Evolutionary conservation across 1,140 invertebrate genomes (phyloP).

Genomic region (Pogonognathellus flavescens): DNA sequence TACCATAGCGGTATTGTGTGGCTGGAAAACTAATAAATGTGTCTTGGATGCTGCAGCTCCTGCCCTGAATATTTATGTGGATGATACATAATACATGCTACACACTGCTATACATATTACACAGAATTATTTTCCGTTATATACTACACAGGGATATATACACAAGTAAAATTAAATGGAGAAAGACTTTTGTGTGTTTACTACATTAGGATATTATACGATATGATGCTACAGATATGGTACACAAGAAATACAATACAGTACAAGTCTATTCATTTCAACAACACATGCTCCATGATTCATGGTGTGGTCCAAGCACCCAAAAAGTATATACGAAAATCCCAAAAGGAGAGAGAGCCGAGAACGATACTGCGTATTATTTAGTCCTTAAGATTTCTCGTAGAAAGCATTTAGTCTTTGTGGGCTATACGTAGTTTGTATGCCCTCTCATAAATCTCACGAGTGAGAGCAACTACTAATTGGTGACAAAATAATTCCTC

Average conservation of each 20-base stretch:
- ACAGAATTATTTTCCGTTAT: too few species aligned
- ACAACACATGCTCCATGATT: slow-evolving; percentile 55
- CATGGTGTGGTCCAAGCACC: slow-evolving; percentile 34
- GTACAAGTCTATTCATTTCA: slow-evolving; percentile 48
- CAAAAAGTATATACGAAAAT: background rate
- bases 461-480: slow-evolving; percentile 49
- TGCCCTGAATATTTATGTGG: too few species aligned
- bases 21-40: too few species aligned
- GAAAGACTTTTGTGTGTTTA: background rate
- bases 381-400: slow-evolving; percentile 32
- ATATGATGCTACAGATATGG: background rate
- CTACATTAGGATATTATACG: slow-evolving; percentile 1
- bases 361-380: slow-evolving; percentile 26
- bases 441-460: slow-evolving; percentile 40
- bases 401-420: background rate
- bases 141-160: too few species aligned
- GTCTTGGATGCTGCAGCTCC: too few species aligned
- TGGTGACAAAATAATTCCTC: slow-evolving; percentile 56
- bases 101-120: too few species aligned
- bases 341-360: too few species aligned
- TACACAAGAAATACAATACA: slow-evolving; percentile 36
- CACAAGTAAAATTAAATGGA: too few species aligned
- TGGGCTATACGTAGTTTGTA: background rate
- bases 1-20: background rate
- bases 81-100: too few species aligned